phyloP scores from a whole-genome alignment of 2,797 vertebrate species.

The Pseudochirops corinnae region DNA sequence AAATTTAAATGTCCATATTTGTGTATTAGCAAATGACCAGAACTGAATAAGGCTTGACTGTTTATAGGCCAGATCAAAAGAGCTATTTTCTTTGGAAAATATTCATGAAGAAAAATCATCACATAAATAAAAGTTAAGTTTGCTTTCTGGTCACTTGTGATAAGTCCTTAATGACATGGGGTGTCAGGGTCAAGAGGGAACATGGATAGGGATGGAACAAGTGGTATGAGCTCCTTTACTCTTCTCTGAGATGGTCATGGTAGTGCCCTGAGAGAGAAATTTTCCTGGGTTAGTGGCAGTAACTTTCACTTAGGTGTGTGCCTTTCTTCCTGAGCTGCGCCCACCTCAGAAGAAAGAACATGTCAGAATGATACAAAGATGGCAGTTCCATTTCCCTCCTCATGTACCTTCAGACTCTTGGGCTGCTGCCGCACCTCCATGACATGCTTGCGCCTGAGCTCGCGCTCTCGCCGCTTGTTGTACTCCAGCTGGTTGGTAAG shows the following conservation, averaged over 20 bases:
- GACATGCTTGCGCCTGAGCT: slow-evolving; percentile 96
- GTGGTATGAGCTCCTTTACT: background rate
- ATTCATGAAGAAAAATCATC: background rate
- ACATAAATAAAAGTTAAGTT: background rate
- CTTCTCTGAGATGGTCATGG: background rate
- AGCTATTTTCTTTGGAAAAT: background rate
- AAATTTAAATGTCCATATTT: background rate
- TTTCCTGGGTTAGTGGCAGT: background rate
- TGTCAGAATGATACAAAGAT: background rate
- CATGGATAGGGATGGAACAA: background rate
- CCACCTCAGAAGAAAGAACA: background rate
- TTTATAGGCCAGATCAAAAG: background rate
- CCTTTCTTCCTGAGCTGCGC: background rate
- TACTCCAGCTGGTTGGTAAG: slow-evolving; percentile 99
- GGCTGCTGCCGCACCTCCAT: slow-evolving; percentile 99
- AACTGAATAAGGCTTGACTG: background rate
- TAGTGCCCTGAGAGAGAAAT: background rate
- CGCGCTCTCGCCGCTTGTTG: slow-evolving; percentile 97
- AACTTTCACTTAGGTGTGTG: background rate
- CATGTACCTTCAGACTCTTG: slow-evolving; percentile 96
- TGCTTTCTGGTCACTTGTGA: background rate
- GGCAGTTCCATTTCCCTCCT: background rate
- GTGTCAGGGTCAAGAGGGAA: background rate
- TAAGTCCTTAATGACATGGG: background rate
- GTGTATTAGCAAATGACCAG: background rate